These are phyloP conservation scores for Tenualosa thibaudeaui DNA, from an alignment of 2,797 vertebrate species.

Conservation along the genomic window DNA sequence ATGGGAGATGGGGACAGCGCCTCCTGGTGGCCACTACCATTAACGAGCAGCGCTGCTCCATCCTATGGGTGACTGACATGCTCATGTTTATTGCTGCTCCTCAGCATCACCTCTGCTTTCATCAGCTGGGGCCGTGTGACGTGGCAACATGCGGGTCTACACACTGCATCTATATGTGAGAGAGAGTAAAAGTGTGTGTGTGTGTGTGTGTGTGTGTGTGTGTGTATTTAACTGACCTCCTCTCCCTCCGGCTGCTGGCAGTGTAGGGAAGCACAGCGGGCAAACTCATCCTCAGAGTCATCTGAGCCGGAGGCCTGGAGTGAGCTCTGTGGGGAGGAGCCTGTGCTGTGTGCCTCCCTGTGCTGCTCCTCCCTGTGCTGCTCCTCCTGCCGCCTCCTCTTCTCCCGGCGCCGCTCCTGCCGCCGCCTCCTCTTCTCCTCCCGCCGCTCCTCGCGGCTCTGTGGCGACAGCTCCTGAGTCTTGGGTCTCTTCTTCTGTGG, in stretches of 20 bases:
- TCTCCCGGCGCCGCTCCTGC: slow-evolving; percentile 55
- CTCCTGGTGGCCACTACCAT: no score
- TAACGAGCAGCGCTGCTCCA: no score
- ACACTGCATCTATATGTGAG: no score
- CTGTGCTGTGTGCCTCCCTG: slow-evolving; percentile 73
- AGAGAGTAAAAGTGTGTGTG: neutral
- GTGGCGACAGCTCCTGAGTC: slow-evolving; percentile 58
- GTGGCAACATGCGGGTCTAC: neutral
- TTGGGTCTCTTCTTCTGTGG: slow-evolving; percentile 86
- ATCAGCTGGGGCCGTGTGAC: no score
- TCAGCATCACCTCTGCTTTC: no score
- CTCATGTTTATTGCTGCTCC: no score
- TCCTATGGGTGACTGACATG: no score
- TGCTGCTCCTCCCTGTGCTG: slow-evolving; percentile 59
- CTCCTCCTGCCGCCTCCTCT: neutral
- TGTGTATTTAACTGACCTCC: slow-evolving; percentile 78
- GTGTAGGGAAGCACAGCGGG: slow-evolving; percentile 90
- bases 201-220: neutral
- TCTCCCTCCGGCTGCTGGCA: slow-evolving; percentile 96
- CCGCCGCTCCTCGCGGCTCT: slow-evolving; percentile 73
- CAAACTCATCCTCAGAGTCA: slow-evolving; percentile 93
- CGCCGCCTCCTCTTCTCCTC: slow-evolving; percentile 65
- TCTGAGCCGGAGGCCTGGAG: slow-evolving; percentile 84
- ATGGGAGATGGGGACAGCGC: no score
- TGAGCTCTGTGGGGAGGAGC: slow-evolving; percentile 69